Evolutionary conservation across 1,140 invertebrate species (phyloP), one percentile per base, ranked within the genome.

Genomic region (Megalonaias nervosa): DNA sequence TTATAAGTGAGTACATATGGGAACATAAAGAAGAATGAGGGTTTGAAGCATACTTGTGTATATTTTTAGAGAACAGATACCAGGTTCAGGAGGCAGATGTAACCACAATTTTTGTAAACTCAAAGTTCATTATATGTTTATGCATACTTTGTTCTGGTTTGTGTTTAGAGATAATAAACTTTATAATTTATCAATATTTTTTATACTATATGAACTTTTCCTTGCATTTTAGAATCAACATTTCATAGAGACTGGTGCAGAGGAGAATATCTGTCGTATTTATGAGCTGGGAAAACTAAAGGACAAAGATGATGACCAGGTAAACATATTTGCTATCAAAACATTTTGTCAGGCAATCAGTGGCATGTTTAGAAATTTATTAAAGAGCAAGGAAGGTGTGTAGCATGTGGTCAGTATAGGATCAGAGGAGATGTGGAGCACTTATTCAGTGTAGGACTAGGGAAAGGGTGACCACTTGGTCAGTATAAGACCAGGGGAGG

Each of bases 271-370:
- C 48, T 92, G 91, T 85, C 85, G 91, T 61, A 81, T 93, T 31
- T 93, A 93, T 75, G 92, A 93, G 84, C 85, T 93, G 66, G 92
- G 92, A 14, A 86, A 90, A 74, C 78, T 88, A 17, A 87, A 89
- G 66, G 91, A 92, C 80, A 85, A 89, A 57, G 91, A 91, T 38
- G 90, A 96, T 90, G 96, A 98, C 90, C 95, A 95, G 14, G 94
- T 94, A 48, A 48, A 48, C 38, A 48, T 48, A 48, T 48, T 48
- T 48, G 38, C 38, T 48, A 11, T 48, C 38, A 48, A 31, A 48
- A 48, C 38, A 48, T 48, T 48, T 6, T 48, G 38, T 48, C 38
- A 48, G 38, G 38, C 3, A 48, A 48, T 11, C 38, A 48, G 38
- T 48, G 38, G 38, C 38, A 48, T 48, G 0, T 48, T 48, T 48